phyloP scores from a whole-genome alignment of 2,797 vertebrate species.

The Phylloscopus collybita region DNA sequence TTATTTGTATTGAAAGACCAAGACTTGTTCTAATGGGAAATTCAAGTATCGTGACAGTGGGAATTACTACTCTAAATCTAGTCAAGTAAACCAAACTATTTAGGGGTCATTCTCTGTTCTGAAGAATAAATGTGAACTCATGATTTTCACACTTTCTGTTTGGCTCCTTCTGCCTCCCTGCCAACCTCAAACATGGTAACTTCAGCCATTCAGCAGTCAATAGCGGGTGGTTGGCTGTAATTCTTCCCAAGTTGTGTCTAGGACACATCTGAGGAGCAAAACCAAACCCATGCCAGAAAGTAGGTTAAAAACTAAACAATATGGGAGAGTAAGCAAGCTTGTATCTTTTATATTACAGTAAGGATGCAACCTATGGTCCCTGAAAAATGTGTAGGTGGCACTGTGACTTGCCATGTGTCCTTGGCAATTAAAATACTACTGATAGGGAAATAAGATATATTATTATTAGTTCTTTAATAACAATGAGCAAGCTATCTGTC shows the following conservation, averaged over 20 bases:
- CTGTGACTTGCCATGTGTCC: background rate
- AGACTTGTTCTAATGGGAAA: background rate
- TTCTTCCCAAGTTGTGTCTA: background rate
- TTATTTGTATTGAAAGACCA: background rate
- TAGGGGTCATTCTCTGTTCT: background rate
- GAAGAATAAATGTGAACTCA: background rate
- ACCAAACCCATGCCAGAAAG: background rate
- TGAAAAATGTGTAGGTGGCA: background rate
- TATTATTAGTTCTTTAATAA: background rate
- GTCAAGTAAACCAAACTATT: background rate
- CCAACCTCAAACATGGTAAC: background rate
- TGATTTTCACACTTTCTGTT: background rate
- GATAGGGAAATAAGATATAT: constrained; percentile 14
- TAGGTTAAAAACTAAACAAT: background rate
- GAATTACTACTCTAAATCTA: background rate
- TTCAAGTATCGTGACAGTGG: background rate
- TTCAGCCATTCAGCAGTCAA: background rate
- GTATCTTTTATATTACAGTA: background rate
- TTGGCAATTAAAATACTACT: background rate
- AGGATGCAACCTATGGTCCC: background rate
- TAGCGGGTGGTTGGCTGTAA: background rate
- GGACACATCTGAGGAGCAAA: background rate
- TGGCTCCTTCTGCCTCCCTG: background rate
- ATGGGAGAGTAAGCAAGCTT: background rate
- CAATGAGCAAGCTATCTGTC: background rate